Base-by-base conservation (phyloP, 37 sponge, comb jelly and placozoan genomes). In the Ianthella basta region DNA sequence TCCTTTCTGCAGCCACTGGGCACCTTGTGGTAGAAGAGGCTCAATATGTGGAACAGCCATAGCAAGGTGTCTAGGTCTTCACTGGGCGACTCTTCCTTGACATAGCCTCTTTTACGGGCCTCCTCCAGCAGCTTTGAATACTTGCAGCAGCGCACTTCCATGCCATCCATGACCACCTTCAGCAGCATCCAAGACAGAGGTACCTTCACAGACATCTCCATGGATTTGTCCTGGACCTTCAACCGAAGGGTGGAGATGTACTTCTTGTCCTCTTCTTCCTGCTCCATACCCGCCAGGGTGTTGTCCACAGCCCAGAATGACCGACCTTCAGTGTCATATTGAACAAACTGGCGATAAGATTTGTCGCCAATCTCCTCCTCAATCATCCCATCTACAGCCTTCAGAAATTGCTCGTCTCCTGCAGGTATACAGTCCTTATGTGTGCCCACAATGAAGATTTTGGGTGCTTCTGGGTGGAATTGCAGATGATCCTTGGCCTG, bases 301-400 rank as follows among this genome's bases (percentile, higher is more conserved):
- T 72, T 72, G 73, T 72, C 73, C 23, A 72, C 73, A 20, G 73
- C 37, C 73, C 73, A 72, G 39, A 72, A 72, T 30, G 32, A 72
- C 8, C 73, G 73, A 5, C 39, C 73, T 8, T 32, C 36, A 37
- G 73, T 15, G 73, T 72, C 73, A 35, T 72, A 72, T 21, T 37
- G 41, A 8, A 72, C 30, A 29, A 37, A 72, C 8, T 33, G 13
- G 13, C 40, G 19, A 19, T 72, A 72, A 8, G 73, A 40, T 40
- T 30, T 72, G 39, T 72, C 19, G 8, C 40, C 14, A 13, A 32
- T 38, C 10, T 19, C 5, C 40, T 33, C 30, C 73, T 72, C 73
- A 37, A 72, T 37, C n/a, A n/a, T n/a, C n/a, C n/a, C n/a, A n/a
- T n/a, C n/a, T n/a, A n/a, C n/a, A n/a, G n/a, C n/a, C n/a, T n/a